Conservation (phyloP, 2,888 invertebrate species). For the Xylota segnis region DNA sequence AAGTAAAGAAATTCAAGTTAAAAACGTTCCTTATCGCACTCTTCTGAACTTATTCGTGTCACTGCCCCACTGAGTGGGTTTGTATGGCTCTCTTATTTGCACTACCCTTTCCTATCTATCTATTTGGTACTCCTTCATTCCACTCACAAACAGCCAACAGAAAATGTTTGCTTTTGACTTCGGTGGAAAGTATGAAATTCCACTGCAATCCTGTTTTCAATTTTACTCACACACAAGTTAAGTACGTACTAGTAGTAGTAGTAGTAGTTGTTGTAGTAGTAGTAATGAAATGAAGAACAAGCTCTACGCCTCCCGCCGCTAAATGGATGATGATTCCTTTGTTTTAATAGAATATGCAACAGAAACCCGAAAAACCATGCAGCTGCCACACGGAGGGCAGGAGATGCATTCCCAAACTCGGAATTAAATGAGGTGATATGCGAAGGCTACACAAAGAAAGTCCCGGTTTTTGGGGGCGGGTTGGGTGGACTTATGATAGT, state of each 20-base stretch:
- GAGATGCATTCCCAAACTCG: conserved; percentile 46
- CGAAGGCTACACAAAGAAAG: conserved; percentile 27
- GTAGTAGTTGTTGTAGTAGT: neutral
- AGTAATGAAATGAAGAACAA: conserved; percentile 10
- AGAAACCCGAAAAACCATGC: conserved; percentile 17
- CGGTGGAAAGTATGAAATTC: conserved; percentile 25
- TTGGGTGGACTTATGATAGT: conserved; percentile 10
- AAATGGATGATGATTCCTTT: conserved; percentile 36
- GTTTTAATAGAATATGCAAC: conserved; percentile 11
- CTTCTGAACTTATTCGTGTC: conserved; percentile 12
- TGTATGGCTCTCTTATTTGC: conserved; percentile 15
- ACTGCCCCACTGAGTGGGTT: conserved; percentile 23
- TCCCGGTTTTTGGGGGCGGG: neutral
- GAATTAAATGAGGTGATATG: conserved; percentile 60
- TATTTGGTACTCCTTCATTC: conserved; percentile 1
- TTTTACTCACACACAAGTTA: conserved; percentile 18
- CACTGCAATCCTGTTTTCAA: conserved; percentile 40
- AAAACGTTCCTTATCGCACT: conserved; percentile 2
- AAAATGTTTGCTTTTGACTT: conserved; percentile 46
- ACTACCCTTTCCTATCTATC: conserved; percentile 12
- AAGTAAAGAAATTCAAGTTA: neutral
- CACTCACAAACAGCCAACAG: conserved; percentile 6
- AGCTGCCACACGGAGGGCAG: neutral
- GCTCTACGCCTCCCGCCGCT: neutral
- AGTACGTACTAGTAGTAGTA: neutral